These are phyloP conservation scores for Trichechus manatus DNA, from an alignment of 2,113 vertebrate species.

Conservation along the genomic window DNA sequence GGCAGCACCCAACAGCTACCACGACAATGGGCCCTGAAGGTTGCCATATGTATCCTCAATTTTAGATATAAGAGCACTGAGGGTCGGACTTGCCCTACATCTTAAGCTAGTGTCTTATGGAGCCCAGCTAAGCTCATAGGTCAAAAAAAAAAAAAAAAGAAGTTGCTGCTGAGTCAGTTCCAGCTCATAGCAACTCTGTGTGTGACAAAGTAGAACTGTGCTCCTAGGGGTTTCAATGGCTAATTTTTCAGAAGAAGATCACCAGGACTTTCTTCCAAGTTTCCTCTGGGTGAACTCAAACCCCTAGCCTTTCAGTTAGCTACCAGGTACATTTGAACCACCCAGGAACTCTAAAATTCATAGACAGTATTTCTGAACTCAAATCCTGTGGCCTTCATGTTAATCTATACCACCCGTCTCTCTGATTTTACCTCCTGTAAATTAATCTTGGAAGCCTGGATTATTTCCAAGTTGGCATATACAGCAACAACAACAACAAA, in stretches of 20 bases:
- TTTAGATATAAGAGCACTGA: slow-evolving; percentile 1
- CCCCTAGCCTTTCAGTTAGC: background rate
- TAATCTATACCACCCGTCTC: background rate
- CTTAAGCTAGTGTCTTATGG: background rate
- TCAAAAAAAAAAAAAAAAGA: background rate
- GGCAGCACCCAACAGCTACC: background rate
- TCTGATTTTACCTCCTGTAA: background rate
- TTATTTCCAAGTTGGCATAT: background rate
- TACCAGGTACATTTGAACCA: background rate
- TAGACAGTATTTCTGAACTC: background rate
- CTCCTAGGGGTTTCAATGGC: background rate
- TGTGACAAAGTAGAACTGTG: background rate
- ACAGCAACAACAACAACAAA: background rate
- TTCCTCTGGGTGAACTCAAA: background rate
- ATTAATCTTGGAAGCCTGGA: background rate
- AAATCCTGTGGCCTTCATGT: background rate
- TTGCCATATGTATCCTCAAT: background rate
- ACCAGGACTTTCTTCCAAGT: background rate
- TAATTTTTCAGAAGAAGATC: background rate
- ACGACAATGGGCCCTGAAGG: background rate
- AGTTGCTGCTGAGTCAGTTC: background rate
- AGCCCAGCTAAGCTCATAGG: background rate
- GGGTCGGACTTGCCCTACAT: background rate
- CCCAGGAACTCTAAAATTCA: background rate
- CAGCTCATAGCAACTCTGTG: background rate